These are phyloP conservation scores for Amphiura filiformis DNA, from an alignment of 35 echinoderm and acorn worm genomes.

Conservation along the genomic window DNA sequence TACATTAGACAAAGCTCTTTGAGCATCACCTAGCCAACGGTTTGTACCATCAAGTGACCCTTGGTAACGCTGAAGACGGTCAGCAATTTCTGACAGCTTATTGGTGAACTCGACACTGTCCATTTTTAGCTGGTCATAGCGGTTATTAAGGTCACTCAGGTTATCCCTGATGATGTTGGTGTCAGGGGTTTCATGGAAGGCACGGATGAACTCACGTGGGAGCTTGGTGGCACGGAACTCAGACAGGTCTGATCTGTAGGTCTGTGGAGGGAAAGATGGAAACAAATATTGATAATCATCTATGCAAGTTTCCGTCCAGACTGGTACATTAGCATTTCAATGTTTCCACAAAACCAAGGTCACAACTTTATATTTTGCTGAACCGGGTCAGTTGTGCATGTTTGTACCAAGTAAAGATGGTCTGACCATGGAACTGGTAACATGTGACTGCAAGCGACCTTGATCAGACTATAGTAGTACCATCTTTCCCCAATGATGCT, in stretches of 20 bases:
- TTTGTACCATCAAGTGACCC: conserved; percentile 44
- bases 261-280: conserved; percentile 41
- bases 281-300: not conserved
- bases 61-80: conserved; percentile 59
- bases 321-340: no score
- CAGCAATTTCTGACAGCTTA: conserved; percentile 56
- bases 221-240: conserved; percentile 72
- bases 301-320: no score
- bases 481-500: no score
- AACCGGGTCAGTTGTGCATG: no score
- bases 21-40: conserved; percentile 69
- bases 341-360: no score
- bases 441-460: no score
- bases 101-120: conserved; percentile 40
- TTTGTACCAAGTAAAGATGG: no score
- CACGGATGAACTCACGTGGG: conserved; percentile 80
- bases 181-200: conserved; percentile 82
- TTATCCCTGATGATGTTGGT: conserved; percentile 61
- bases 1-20: conserved; percentile 46
- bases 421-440: no score
- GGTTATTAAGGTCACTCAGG: conserved; percentile 57
- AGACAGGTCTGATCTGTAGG: conserved; percentile 74
- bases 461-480: no score
- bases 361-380: no score
- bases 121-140: conserved; percentile 72